Percentiles rank a stretch among this genome's conserved stretches.
Evolutionary conservation across 2,113 vertebrate genomes (phyloP).

Genomic region (Rhinopithecus roxellana): DNA sequence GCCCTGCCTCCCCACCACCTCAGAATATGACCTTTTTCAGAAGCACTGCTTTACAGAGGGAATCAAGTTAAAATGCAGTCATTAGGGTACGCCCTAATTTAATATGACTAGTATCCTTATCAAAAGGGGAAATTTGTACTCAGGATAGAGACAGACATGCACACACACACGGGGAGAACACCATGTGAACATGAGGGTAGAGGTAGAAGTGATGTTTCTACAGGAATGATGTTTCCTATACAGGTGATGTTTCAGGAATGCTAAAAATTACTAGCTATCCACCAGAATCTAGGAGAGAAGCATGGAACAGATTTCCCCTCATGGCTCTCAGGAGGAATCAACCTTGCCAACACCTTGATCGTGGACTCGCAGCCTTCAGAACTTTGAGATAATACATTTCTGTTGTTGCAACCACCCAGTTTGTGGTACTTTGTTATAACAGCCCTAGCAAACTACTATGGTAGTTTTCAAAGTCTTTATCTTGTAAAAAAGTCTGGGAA

Average conservation of each 20-base stretch:
- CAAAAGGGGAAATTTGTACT: background rate
- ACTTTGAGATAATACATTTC: background rate
- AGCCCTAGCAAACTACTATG: background rate
- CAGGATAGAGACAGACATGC: background rate
- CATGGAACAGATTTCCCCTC: background rate
- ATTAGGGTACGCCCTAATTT: background rate
- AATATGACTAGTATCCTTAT: background rate
- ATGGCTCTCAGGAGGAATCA: background rate
- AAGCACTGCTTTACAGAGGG: background rate
- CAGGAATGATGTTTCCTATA: too few species aligned
- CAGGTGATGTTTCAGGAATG: background rate
- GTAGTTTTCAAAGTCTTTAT: background rate
- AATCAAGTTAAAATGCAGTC: background rate
- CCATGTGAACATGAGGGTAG: accelerated
- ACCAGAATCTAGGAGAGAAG: background rate
- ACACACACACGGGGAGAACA: background rate
- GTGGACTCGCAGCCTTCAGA: background rate
- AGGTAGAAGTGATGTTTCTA: background rate
- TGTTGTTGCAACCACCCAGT: background rate
- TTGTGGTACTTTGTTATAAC: background rate
- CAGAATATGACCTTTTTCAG: background rate
- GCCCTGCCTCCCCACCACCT: background rate
- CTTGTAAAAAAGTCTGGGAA: background rate
- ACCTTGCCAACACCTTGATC: background rate
- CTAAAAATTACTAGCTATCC: background rate